A percentile compares a stretch with the other conserved stretches of the same genome.
Conservation (phyloP, 2,797 vertebrate species). For the Brachymystax lenok region DNA sequence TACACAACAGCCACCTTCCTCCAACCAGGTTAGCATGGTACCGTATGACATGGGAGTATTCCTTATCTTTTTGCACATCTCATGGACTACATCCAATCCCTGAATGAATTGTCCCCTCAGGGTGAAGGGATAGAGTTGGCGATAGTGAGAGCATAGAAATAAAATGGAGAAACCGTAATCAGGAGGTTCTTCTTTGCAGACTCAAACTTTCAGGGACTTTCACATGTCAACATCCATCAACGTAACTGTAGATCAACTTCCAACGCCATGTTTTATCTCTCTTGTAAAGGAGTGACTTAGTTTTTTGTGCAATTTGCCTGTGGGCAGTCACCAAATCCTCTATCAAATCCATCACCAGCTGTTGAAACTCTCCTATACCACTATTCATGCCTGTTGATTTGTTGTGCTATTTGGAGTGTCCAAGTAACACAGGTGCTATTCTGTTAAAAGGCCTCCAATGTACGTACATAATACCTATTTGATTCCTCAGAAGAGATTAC, state of each 20-base stretch:
- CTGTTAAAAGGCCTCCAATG: not conserved
- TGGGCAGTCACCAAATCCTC: not conserved
- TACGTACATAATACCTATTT: not conserved
- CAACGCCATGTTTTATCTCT: not conserved
- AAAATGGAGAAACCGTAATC: not conserved
- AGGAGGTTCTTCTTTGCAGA: not conserved
- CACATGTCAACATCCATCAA: not conserved
- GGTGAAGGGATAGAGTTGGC: not conserved
- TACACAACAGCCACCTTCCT: constrained; percentile 49
- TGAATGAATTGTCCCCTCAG: not conserved
- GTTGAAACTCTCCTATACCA: not conserved
- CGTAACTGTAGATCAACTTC: not conserved
- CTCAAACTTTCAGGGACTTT: not conserved
- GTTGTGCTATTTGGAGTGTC: not conserved
- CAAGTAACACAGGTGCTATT: not conserved
- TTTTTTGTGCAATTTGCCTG: not conserved
- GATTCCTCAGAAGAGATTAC: not conserved
- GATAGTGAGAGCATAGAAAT: not conserved
- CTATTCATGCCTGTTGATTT: not conserved
- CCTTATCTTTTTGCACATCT: constrained; percentile 20
- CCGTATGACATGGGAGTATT: not conserved
- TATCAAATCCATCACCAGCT: not conserved
- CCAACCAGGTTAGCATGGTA: constrained; percentile 4
- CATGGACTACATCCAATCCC: constrained; percentile 13
- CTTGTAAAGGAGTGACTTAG: not conserved